phyloP scores from a whole-genome alignment of 1,140 invertebrate species.

The Calliopsis andreniformis region DNA sequence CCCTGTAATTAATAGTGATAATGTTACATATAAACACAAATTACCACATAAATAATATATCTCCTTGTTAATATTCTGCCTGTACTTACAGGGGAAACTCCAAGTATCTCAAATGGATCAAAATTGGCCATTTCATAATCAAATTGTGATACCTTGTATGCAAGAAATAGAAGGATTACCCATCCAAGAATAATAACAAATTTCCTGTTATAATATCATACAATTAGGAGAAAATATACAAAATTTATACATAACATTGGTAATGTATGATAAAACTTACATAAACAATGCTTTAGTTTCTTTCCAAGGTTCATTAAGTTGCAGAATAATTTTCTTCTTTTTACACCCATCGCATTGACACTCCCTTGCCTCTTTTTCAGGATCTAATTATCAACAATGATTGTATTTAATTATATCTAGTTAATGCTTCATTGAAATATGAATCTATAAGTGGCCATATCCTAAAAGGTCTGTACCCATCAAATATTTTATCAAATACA shows the following conservation, averaged over 20 bases:
- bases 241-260: conserved; percentile 28
- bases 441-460: background rate
- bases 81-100: conserved; percentile 88
- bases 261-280: conserved; percentile 68
- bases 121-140: conserved; percentile 99
- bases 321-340: conserved; percentile 91
- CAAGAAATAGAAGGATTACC: conserved; percentile 92
- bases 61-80: conserved; percentile 7
- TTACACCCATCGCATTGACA: conserved; percentile 94
- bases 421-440: background rate
- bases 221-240: conserved; percentile 2
- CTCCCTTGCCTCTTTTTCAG: conserved; percentile 86
- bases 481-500: too few relatives aligned
- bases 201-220: conserved; percentile 82
- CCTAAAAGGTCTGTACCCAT: too few relatives aligned
- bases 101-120: conserved; percentile 98
- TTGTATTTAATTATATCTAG: conserved; percentile 6
- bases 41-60: background rate
- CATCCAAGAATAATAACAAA: conserved; percentile 91
- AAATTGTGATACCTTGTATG: conserved; percentile 98
- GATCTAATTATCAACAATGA: conserved; percentile 82
- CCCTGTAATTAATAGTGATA: conserved; percentile 83
- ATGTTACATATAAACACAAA: background rate
- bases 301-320: conserved; percentile 93
- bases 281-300: conserved; percentile 86